These are phyloP conservation scores for Phoeniculus purpureus DNA, from an alignment of 2,797 vertebrate species.

Conservation along the genomic window DNA sequence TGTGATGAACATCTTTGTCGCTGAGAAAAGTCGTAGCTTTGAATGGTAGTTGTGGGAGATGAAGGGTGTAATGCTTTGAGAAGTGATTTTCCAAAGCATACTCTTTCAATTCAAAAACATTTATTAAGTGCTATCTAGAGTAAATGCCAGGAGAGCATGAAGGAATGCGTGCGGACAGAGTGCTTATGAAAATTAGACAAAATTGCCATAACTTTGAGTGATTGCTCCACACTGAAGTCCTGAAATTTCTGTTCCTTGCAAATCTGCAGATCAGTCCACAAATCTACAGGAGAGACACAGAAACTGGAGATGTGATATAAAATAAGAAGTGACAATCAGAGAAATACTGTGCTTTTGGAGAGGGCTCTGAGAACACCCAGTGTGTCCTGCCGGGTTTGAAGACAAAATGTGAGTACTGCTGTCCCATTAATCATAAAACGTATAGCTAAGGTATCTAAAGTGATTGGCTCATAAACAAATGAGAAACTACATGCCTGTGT, in stretches of 20 bases:
- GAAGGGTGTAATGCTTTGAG: not conserved
- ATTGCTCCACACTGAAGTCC: not conserved
- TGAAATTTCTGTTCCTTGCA: not conserved
- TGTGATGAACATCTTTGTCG: not conserved
- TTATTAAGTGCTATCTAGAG: not conserved
- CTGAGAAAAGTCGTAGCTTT: not conserved
- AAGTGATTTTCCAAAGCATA: conserved; percentile 1
- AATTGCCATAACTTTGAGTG: not conserved
- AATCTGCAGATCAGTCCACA: not conserved
- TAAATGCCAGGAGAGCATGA: not conserved
- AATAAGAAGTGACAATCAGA: not conserved
- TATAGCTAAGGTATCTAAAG: not conserved
- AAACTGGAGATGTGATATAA: not conserved
- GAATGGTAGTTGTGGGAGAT: not conserved
- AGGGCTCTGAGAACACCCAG: not conserved
- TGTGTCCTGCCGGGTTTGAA: not conserved
- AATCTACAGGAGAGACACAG: not conserved
- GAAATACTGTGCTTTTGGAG: not conserved
- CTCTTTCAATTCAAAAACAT: not conserved
- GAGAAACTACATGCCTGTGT: not conserved
- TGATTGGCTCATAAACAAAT: not conserved
- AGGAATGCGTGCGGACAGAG: not conserved
- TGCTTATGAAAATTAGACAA: not conserved
- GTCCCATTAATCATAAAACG: not conserved
- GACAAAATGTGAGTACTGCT: not conserved